Conservation (phyloP, 2,113 vertebrate genomes). For the Gambusia holbrooki region DNA sequence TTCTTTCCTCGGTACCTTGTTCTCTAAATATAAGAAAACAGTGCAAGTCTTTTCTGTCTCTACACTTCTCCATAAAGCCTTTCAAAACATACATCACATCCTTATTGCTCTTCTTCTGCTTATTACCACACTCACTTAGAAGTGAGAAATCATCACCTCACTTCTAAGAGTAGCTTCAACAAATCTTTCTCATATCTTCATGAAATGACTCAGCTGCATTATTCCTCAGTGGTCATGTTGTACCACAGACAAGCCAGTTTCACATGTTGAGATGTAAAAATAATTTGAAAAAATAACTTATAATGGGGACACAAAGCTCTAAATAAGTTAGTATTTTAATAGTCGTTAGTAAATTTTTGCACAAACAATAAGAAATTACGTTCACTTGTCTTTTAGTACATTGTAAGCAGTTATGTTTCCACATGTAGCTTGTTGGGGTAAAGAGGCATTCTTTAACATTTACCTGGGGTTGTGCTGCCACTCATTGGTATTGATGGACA, state of each 20-base stretch:
- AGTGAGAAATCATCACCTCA: neutral
- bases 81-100: neutral
- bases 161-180: neutral
- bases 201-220: neutral
- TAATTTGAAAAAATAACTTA: too few relatives aligned
- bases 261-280: neutral
- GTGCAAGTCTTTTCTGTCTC: neutral
- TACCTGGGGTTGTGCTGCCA: conserved; percentile 89
- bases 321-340: neutral
- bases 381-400: neutral
- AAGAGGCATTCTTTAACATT: neutral
- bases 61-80: neutral
- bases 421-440: neutral
- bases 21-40: neutral
- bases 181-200: neutral
- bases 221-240: neutral
- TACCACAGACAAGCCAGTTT: neutral
- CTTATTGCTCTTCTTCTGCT: neutral
- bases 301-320: neutral
- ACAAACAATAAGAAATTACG: neutral
- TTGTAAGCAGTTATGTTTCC: neutral
- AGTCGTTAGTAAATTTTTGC: neutral
- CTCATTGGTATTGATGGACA: conserved; percentile 91
- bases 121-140: neutral
- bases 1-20: neutral